phyloP scores from a whole-genome alignment of 1,140 invertebrate species.

The Papilio xuthus region DNA sequence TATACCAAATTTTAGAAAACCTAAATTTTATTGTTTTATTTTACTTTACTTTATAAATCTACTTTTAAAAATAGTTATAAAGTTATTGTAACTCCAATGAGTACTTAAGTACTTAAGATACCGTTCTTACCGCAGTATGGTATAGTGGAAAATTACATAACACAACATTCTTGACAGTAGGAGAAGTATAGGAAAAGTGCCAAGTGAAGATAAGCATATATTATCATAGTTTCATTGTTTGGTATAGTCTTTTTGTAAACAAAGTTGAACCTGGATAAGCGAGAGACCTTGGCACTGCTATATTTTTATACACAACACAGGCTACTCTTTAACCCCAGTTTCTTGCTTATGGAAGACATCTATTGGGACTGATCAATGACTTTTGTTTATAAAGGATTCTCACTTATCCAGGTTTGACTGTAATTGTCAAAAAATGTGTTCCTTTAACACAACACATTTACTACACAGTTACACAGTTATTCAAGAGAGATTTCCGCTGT shows the following conservation, averaged over 20 bases:
- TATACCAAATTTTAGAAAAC: conserved; percentile 43
- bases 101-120: not conserved
- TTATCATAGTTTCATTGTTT: not conserved
- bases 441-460: too few species aligned
- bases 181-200: conserved; percentile 5
- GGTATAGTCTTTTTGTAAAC: not conserved
- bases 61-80: not conserved
- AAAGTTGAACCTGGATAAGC: too few species aligned
- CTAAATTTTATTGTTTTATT: not conserved
- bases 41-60: not conserved
- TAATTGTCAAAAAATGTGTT: too few species aligned
- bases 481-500: not conserved
- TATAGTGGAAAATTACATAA: conserved; percentile 14
- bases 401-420: too few species aligned
- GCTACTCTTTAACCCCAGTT: too few species aligned
- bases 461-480: not conserved
- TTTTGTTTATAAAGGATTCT: not conserved
- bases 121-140: not conserved
- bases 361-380: too few species aligned
- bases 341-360: too few species aligned
- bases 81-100: not conserved
- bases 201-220: conserved; percentile 18
- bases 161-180: not conserved
- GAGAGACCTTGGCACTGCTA: too few species aligned
- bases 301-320: too few species aligned